Percentiles rank a stretch among this genome's conserved stretches.
These are phyloP conservation scores for Lagria hirta DNA, from an alignment of 2,888 invertebrate genomes.

Conservation along the genomic window DNA sequence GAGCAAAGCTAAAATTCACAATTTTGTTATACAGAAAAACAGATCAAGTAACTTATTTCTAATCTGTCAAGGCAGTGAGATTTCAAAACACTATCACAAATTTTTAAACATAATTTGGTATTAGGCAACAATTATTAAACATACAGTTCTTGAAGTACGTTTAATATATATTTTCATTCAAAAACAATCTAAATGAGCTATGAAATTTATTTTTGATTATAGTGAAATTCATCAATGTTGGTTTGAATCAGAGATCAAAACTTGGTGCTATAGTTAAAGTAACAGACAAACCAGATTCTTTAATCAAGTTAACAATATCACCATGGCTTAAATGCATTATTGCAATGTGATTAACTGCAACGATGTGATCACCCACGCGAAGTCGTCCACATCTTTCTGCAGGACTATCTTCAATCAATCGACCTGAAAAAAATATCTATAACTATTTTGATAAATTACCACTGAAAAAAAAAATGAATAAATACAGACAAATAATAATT, in stretches of 20 bases:
- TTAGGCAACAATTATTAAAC: conserved; percentile 18
- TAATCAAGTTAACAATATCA: conserved; percentile 95
- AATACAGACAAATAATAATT: no score
- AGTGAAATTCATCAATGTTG: conserved; percentile 11
- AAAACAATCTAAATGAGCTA: conserved; percentile 14
- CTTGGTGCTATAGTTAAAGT: conserved; percentile 77
- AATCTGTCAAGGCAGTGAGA: conserved; percentile 23
- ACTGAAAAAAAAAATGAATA: conserved; percentile 5
- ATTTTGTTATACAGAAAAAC: background rate
- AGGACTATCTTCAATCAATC: conserved; percentile 92
- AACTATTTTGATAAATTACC: no score
- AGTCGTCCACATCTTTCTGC: conserved; percentile 90
- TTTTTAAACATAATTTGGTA: conserved; percentile 23
- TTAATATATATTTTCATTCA: conserved; percentile 13
- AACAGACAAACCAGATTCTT: conserved; percentile 91
- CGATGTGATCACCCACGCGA: conserved; percentile 91
- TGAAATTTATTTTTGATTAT: conserved; percentile 19
- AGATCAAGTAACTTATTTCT: conserved; percentile 9
- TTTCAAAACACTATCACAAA: conserved; percentile 24
- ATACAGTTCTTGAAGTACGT: conserved; percentile 6
- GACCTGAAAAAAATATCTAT: no score
- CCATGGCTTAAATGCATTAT: conserved; percentile 92
- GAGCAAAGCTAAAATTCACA: conserved; percentile 11
- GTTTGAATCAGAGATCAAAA: conserved; percentile 54
- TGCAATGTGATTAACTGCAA: conserved; percentile 91